These are phyloP conservation scores for Ctenopoma multispine DNA, from an alignment of 2,797 vertebrate genomes.

Conservation along the genomic window DNA sequence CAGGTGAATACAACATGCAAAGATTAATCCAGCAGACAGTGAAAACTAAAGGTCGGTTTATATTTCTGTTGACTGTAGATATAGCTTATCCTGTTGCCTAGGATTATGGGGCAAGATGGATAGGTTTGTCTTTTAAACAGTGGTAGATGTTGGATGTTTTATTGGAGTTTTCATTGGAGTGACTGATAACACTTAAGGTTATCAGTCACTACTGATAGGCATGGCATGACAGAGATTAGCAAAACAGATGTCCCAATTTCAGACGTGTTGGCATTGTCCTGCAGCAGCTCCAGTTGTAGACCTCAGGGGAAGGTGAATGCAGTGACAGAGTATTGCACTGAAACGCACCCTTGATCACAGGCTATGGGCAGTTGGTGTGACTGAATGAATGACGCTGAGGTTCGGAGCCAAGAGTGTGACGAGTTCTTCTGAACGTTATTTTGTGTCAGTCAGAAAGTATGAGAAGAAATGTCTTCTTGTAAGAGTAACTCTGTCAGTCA, in stretches of 20 bases:
- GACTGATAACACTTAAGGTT: slow-evolving; percentile 42
- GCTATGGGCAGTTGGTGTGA: neutral
- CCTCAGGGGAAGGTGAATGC: slow-evolving; percentile 9
- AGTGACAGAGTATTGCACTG: neutral
- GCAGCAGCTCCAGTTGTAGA: slow-evolving; percentile 45
- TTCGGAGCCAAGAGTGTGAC: neutral
- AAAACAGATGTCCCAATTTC: slow-evolving; percentile 46
- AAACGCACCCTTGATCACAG: neutral
- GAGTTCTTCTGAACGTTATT: neutral
- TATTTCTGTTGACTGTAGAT: slow-evolving; percentile 57
- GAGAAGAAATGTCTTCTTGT: neutral
- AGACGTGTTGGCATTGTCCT: slow-evolving; percentile 35
- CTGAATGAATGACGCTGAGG: neutral
- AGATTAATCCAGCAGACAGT: slow-evolving; percentile 11
- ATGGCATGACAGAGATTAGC: slow-evolving; percentile 31
- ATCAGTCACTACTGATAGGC: slow-evolving; percentile 58
- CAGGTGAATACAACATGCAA: slow-evolving; percentile 29
- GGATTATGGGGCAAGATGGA: slow-evolving; percentile 48
- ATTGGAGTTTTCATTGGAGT: too few species aligned
- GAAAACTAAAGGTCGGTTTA: slow-evolving; percentile 2
- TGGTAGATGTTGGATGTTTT: slow-evolving; percentile 35
- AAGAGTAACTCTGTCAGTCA: too few species aligned
- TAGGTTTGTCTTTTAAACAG: slow-evolving; percentile 46
- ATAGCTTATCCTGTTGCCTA: slow-evolving; percentile 39
- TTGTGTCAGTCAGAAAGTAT: neutral